Base-by-base conservation (phyloP, 2,113 vertebrate species). In the Scatophagus argus region DNA sequence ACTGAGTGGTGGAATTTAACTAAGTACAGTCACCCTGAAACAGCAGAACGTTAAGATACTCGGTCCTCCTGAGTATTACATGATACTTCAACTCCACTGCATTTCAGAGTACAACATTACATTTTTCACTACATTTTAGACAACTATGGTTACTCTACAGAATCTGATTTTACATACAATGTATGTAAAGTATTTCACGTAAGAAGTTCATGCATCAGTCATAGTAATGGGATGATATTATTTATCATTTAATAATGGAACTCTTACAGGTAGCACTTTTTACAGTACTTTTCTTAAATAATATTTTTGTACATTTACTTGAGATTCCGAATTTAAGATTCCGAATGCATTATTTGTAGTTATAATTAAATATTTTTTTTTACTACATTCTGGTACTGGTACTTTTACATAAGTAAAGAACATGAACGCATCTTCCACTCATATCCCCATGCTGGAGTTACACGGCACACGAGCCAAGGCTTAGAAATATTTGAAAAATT, bases 401-500 rank as follows among this genome's bases (percentile, higher is more conserved):
- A 21, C 49, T 55, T 29, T 23, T 54, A 9, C n/a, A n/a, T n/a
- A n/a, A n/a, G n/a, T 29, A 52, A 23, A 16, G 7, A 43, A 51
- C 47, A 4, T 29, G 17, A 58, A 36, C 60, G 14, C 25, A 25
- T 67, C 16, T 69, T 68, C 29, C 29, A 36, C 21, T 44, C n/a
- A 11, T 54, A 32, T 44, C 27, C 38, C 70, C 38, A 70, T 78
- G 38, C 17, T 38, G 6, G 23, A 41, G 11, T 43, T 39, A 41
- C 36, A 65, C 36, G 44, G 6, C n/a, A 29, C 17, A 10, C 17
- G 44, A 73, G 69, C 62, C 61, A 58, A 62, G 39, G 62, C 56
- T 69, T 39, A 23, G 29, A 29, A 76, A 70, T 54, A 66, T 44
- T 46, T 43, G 38, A 56, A 64, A 59, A 74, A 56, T 27, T 13